A percentile compares a stretch with the other conserved stretches of the same genome.
These are phyloP conservation scores for Phrixothrix hirtus DNA, from an alignment of 2,888 invertebrate species.

Conservation along the genomic window DNA sequence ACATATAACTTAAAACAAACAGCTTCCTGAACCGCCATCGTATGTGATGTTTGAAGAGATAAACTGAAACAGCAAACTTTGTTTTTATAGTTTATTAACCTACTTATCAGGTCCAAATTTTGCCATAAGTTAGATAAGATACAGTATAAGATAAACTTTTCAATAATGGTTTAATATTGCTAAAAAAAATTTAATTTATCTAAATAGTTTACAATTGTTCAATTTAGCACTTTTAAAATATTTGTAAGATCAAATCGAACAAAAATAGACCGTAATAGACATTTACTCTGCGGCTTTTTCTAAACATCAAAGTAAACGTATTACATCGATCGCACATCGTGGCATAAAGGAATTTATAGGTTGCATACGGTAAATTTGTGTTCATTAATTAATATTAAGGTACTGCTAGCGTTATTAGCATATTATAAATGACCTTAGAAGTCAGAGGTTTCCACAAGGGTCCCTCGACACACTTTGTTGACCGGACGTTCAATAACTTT, in stretches of 20 bases:
- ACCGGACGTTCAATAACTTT: conserved; percentile 27
- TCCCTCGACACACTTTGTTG: conserved; percentile 28
- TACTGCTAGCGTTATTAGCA: conserved; percentile 24
- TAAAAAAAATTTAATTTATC: too few species aligned
- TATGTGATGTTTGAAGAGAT: conserved; percentile 21
- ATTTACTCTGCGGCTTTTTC: background rate
- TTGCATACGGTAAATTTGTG: background rate
- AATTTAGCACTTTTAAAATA: too few species aligned
- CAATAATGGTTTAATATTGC: too few species aligned
- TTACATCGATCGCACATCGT: background rate
- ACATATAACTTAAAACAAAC: too few species aligned
- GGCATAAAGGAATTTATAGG: background rate
- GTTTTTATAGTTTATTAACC: background rate
- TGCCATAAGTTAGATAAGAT: too few species aligned
- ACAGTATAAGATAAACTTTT: too few species aligned
- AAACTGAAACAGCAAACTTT: conserved; percentile 10
- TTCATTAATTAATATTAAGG: conserved; percentile 19
- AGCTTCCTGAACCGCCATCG: too few species aligned
- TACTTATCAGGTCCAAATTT: too few species aligned
- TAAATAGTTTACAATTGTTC: too few species aligned
- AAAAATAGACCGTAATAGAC: background rate
- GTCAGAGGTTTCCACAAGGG: conserved; percentile 31
- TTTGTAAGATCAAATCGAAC: too few species aligned
- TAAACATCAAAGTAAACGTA: background rate
- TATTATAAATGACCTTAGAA: conserved; percentile 29